phyloP scores from a whole-genome alignment of 2,888 invertebrate species.

The Tiphia femorata region DNA sequence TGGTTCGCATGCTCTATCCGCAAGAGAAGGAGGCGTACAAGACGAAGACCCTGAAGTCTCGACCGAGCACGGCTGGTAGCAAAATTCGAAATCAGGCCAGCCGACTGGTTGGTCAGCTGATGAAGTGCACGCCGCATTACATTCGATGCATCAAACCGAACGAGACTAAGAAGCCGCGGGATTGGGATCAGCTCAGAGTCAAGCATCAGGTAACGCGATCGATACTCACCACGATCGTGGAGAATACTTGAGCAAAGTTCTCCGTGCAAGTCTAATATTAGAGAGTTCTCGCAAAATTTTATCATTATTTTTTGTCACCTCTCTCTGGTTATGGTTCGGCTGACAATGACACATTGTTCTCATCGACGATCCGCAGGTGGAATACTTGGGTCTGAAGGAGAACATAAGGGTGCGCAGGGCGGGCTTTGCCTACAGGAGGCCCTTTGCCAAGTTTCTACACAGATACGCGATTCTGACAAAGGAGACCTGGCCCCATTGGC shows the following conservation, averaged over 20 bases:
- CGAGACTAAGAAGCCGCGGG: constrained; percentile 76
- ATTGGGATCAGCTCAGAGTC: constrained; percentile 77
- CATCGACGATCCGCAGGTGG: constrained; percentile 69
- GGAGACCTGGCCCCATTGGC: constrained; percentile 76
- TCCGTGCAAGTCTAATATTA: neutral
- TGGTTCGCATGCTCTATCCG: constrained; percentile 74
- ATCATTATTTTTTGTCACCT: too few species aligned
- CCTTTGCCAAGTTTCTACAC: constrained; percentile 75
- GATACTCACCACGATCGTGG: neutral
- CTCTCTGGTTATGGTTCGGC: too few species aligned
- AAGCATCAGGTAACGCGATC: constrained; percentile 69
- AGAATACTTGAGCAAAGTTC: neutral
- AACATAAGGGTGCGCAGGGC: constrained; percentile 78
- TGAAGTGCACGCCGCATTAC: constrained; percentile 78
- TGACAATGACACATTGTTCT: too few species aligned
- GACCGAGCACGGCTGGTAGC: constrained; percentile 76
- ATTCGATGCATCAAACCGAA: constrained; percentile 81
- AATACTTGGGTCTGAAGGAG: constrained; percentile 78
- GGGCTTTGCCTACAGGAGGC: constrained; percentile 77
- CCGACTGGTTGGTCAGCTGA: constrained; percentile 75
- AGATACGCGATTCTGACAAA: constrained; percentile 77
- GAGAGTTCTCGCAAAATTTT: neutral
- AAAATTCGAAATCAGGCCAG: constrained; percentile 79
- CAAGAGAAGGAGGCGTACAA: constrained; percentile 69
- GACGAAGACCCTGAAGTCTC: constrained; percentile 68